Evolutionary conservation across 2,113 vertebrate species (phyloP).

Genomic region (Tupaia tana): DNA sequence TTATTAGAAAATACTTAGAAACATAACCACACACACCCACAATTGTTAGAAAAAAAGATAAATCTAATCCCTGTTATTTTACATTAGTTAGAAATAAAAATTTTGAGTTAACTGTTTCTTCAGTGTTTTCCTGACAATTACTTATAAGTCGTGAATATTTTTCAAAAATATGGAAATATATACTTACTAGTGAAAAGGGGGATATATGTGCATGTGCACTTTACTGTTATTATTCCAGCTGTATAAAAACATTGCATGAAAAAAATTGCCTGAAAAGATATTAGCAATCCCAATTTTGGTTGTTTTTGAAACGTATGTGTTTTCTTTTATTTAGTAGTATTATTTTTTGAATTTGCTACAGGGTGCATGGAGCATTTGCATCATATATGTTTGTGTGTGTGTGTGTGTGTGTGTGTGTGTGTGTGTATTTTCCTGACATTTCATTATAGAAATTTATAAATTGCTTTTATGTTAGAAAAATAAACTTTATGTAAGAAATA

Average conservation of each 20-base stretch:
- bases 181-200: neutral
- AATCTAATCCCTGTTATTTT: neutral
- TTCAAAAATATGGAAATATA: neutral
- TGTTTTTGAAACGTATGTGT: neutral
- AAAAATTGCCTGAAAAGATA: neutral
- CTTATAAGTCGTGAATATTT: neutral
- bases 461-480: slow-evolving; percentile 3
- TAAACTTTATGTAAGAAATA: slow-evolving; percentile 3
- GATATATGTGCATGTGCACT: neutral
- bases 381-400: too few species aligned
- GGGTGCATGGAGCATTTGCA: too few species aligned
- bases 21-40: too few species aligned
- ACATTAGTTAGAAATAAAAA: neutral
- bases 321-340: too few species aligned
- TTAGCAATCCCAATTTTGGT: neutral
- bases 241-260: neutral
- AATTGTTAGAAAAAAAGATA: neutral
- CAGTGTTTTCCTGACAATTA: neutral
- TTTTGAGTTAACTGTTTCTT: neutral
- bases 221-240: neutral
- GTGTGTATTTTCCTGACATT: neutral
- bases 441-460: neutral
- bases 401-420: too few species aligned
- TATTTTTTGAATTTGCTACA: too few species aligned
- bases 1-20: neutral